A percentile compares a stretch with the other conserved stretches of the same genome.
These are phyloP conservation scores for Rhagologus leucostigma DNA, from an alignment of 2,113 vertebrate species.

Conservation along the genomic window DNA sequence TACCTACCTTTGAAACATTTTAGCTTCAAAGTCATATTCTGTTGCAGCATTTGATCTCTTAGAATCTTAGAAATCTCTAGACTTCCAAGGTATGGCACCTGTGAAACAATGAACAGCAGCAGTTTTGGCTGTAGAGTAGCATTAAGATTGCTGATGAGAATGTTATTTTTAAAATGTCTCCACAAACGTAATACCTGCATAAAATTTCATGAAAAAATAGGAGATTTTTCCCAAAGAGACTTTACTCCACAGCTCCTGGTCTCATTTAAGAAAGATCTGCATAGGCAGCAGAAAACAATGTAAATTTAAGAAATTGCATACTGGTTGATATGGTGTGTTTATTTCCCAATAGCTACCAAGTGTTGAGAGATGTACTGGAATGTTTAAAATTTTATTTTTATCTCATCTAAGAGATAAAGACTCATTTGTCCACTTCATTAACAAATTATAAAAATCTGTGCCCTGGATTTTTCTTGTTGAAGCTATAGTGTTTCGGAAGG, in stretches of 20 bases:
- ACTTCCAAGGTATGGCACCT: not conserved
- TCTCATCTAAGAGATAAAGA: not conserved
- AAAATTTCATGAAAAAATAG: not conserved
- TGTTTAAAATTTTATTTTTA: not conserved
- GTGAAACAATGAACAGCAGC: not conserved
- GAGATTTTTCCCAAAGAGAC: not conserved
- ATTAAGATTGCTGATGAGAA: not conserved
- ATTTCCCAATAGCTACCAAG: not conserved
- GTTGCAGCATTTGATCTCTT: not conserved
- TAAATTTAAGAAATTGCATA: not conserved
- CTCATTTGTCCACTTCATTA: not conserved
- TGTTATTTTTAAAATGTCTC: not conserved
- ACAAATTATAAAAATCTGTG: not conserved
- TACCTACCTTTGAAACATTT: not conserved
- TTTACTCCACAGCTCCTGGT: not conserved
- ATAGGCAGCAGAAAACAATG: not conserved
- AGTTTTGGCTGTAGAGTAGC: not conserved
- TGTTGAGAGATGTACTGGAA: not conserved
- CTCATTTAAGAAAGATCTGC: not conserved
- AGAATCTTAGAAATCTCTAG: not conserved
- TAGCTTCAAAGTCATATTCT: not conserved
- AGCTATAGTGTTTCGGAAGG: not conserved
- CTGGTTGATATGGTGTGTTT: not conserved
- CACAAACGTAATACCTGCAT: not conserved
- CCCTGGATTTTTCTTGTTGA: not conserved